These are phyloP conservation scores for Chiroxiphia lanceolata DNA, from an alignment of 2,797 vertebrate genomes.

Conservation along the genomic window DNA sequence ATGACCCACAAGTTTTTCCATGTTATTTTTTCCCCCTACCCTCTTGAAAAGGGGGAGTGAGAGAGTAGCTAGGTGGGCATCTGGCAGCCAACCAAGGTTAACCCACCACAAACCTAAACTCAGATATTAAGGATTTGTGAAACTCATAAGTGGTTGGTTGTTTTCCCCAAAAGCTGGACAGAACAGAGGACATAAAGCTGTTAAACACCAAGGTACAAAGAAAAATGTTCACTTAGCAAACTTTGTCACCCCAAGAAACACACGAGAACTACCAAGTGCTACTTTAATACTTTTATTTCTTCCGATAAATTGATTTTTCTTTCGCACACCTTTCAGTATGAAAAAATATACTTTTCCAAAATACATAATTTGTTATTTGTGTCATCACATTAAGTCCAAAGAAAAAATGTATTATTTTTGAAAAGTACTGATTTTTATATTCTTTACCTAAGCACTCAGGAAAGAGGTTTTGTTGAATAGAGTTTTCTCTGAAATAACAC, in stretches of 20 bases:
- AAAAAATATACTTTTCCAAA: background rate
- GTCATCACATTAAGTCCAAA: background rate
- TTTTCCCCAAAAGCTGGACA: background rate
- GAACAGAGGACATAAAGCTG: background rate
- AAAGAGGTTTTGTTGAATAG: background rate
- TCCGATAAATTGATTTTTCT: background rate
- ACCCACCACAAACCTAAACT: background rate
- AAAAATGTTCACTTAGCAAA: background rate
- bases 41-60: background rate
- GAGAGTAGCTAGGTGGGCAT: background rate
- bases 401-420: background rate
- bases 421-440: background rate
- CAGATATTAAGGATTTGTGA: background rate
- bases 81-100: background rate
- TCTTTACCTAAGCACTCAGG: background rate
- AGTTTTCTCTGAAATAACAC: background rate
- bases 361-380: background rate
- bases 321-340: background rate
- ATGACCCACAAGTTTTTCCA: background rate
- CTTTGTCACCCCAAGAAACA: background rate
- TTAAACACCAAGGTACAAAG: background rate
- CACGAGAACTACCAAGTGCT: background rate
- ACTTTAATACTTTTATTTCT: background rate
- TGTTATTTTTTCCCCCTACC: background rate
- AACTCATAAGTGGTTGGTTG: rapidly evolving